Evolutionary conservation across 2,888 invertebrate species (phyloP), one percentile per base, ranked within the genome.

Genomic region (Thereva unica): DNA sequence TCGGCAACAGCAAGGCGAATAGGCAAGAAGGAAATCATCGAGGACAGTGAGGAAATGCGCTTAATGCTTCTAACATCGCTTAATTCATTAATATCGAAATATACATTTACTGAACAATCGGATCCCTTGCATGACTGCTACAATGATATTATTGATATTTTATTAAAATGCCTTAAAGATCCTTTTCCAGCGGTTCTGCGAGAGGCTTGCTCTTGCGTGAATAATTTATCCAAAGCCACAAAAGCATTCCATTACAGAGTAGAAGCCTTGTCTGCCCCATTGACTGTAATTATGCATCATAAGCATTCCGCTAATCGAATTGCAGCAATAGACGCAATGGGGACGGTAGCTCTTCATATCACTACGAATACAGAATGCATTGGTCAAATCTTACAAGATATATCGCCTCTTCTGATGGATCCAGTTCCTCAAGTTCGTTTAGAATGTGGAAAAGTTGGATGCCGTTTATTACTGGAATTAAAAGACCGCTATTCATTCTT

Each of bases 401-500:
- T 96, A 77, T 93, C 93, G 0, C 93, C 94, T 74, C 85, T 92
- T 72, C 79, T 95, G 4, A 95, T 96, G 84, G 96, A 97, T 82
- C 87, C 89, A 73, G 89, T 89, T 75, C 87, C 89, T 0, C 82
- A 85, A 67, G 95, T 96, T 0, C 85, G 97, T 53, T 80, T 84
- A 74, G 90, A 91, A 72, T 90, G 94, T 4, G 88, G 90, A 0
- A 81, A 86, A 73, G 89, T 92, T 72, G 89, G 92, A 0, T 91
- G 92, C 3, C 82, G 84, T 52, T 92, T 94, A 92, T 83, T 95
- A 77, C 77, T 91, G 37, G 85, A 87, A 64, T 86, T 95, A 66
- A 84, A 84, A 61, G 95, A 97, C 78, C 83, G 96, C 72, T 97
- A 97, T 77, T 95, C 95, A 0, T 95, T 88, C 81, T 95, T 93